phyloP scores from a whole-genome alignment of 35 echinoderm and acorn worm genomes.

The Lytechinus variegatus region DNA sequence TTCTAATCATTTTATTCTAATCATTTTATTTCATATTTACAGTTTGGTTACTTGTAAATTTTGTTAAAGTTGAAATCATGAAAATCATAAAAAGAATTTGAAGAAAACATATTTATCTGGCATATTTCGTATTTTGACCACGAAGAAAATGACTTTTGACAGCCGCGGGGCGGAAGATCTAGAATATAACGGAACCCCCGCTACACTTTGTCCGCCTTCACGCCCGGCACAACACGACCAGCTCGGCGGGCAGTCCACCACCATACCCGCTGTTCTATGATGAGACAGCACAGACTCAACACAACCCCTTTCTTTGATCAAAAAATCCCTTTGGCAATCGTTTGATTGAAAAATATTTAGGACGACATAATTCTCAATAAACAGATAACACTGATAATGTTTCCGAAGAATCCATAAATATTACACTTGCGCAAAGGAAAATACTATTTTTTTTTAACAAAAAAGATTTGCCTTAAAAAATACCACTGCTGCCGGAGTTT shows the following conservation, averaged over 20 bases:
- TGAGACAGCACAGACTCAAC: neutral
- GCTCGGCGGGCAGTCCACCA: constrained; percentile 8
- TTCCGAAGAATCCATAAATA: no score
- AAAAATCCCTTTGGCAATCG: neutral
- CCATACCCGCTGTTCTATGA: neutral
- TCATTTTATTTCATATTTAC: no score
- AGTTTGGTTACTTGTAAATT: neutral
- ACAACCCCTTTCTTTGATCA: neutral
- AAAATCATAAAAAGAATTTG: neutral
- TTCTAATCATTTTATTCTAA: no score
- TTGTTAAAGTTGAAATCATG: neutral
- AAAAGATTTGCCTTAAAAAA: no score
- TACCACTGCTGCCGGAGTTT: no score
- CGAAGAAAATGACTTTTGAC: constrained; percentile 18
- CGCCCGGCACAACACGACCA: neutral
- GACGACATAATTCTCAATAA: neutral
- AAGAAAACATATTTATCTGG: neutral
- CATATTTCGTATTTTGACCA: neutral
- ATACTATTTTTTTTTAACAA: no score
- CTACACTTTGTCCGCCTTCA: neutral
- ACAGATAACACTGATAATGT: neutral
- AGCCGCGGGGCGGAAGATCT: neutral
- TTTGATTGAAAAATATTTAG: neutral
- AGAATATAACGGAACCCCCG: neutral
- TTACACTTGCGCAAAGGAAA: no score